Percentiles rank a stretch among this genome's conserved stretches.
Conservation (phyloP, 2,888 invertebrate genomes). For the Buathra laborator region DNA sequence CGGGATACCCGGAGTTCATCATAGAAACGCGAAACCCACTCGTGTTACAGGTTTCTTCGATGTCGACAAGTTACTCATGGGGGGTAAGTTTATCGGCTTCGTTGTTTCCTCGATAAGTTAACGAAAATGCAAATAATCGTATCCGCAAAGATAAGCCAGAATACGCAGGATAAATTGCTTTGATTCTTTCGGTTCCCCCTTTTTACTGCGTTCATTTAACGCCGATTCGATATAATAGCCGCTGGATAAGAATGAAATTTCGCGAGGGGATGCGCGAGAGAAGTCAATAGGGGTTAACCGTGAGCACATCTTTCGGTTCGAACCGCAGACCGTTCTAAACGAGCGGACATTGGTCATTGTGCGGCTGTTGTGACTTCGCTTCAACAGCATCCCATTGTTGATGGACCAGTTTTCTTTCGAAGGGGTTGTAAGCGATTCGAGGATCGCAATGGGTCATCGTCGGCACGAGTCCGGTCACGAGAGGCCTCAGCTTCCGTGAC, state of each 20-base stretch:
- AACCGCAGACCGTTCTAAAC: constrained; percentile 72
- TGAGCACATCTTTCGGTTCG: constrained; percentile 77
- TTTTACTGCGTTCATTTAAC: constrained; percentile 47
- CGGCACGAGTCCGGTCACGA: constrained; percentile 69
- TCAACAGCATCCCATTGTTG: constrained; percentile 65
- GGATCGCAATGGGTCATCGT: constrained; percentile 9
- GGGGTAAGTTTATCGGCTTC: constrained; percentile 32
- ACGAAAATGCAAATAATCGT: neutral
- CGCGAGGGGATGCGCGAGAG: constrained; percentile 52
- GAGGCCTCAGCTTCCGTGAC: constrained; percentile 60
- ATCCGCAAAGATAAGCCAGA: neutral
- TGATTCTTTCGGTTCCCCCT: constrained; percentile 22
- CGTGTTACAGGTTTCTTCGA: constrained; percentile 37
- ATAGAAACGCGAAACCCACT: constrained; percentile 2
- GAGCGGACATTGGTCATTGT: constrained; percentile 81
- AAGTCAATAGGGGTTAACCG: constrained; percentile 78
- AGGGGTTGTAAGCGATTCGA: constrained; percentile 29
- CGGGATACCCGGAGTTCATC: constrained; percentile 50
- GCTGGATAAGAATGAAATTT: constrained; percentile 61
- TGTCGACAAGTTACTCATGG: constrained; percentile 42
- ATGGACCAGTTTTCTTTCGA: constrained; percentile 80
- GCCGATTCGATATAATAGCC: constrained; percentile 58
- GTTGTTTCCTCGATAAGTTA: neutral
- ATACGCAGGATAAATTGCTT: constrained; percentile 37
- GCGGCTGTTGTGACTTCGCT: constrained; percentile 31